phyloP scores from a whole-genome alignment of 1,140 invertebrate species.

The Oscheius sp. region DNA sequence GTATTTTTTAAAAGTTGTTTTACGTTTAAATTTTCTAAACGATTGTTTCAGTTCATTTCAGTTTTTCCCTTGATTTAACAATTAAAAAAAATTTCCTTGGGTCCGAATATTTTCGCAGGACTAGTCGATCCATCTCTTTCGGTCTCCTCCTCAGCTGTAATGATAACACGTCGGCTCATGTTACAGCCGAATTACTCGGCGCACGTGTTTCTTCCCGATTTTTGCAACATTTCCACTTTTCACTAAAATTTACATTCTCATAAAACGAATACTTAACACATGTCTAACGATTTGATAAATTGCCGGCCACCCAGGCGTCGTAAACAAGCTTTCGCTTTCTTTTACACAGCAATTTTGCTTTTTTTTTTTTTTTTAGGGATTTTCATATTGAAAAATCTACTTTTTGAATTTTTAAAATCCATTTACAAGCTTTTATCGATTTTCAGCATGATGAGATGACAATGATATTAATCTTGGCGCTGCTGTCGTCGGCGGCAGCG shows the following conservation, averaged over 20 bases:
- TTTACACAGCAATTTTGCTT: background rate
- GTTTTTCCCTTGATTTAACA: too few relatives aligned
- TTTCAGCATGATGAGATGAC: background rate
- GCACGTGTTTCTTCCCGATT: background rate
- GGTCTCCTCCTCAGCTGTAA: background rate
- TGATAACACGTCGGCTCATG: slow-evolving; percentile 3
- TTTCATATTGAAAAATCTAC: background rate
- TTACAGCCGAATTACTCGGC: slow-evolving; percentile 3
- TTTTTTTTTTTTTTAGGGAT: background rate
- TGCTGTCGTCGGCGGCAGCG: background rate
- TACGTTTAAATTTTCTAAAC: too few relatives aligned
- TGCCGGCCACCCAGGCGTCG: background rate
- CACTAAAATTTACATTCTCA: background rate
- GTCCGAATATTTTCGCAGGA: too few relatives aligned
- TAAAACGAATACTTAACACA: too few relatives aligned
- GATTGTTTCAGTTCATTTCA: too few relatives aligned
- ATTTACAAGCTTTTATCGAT: background rate
- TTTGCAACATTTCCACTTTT: background rate
- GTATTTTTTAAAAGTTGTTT: background rate
- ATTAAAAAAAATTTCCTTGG: too few relatives aligned
- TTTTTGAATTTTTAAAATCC: background rate
- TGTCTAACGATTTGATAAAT: too few relatives aligned
- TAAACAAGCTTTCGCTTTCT: background rate
- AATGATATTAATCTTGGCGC: background rate
- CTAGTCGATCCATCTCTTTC: too few relatives aligned